These are phyloP conservation scores for Lordiphosa fenestrarum DNA, from an alignment of 2,888 invertebrate genomes.

Conservation along the genomic window DNA sequence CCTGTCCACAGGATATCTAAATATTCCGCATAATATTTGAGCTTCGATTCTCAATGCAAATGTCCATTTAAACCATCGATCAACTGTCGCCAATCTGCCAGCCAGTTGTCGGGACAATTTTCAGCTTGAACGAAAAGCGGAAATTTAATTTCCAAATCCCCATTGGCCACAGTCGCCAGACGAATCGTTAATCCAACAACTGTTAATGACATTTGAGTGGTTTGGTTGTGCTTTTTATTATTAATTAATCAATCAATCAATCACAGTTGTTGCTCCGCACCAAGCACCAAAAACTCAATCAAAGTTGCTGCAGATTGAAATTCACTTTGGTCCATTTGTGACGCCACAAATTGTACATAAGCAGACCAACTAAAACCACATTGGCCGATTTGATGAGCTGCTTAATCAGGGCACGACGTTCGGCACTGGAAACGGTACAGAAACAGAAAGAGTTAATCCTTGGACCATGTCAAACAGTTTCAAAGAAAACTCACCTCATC, in stretches of 20 bases:
- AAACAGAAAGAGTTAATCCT: slow-evolving; percentile 1
- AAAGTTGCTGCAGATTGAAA: slow-evolving; percentile 62
- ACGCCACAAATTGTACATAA: slow-evolving; percentile 78
- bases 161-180: slow-evolving; percentile 22
- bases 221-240: slow-evolving; percentile 17
- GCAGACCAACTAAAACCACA: slow-evolving; percentile 75
- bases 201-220: slow-evolving; percentile 53
- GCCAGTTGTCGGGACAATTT: slow-evolving; percentile 5
- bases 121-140: slow-evolving; percentile 23
- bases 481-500: slow-evolving; percentile 42
- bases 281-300: slow-evolving; percentile 42
- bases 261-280: slow-evolving; percentile 22
- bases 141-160: slow-evolving; percentile 48
- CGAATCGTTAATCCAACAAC: slow-evolving; percentile 27
- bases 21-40: too few species aligned
- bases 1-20: too few species aligned
- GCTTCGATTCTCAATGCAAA: too few species aligned
- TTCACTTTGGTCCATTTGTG: slow-evolving; percentile 79
- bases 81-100: slow-evolving; percentile 7
- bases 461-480: not conserved
- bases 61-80: too few species aligned
- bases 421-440: slow-evolving; percentile 50
- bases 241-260: slow-evolving; percentile 67
- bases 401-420: slow-evolving; percentile 70
- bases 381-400: slow-evolving; percentile 75